phyloP scores from a whole-genome alignment of 2,888 invertebrate genomes.

The Dichetophora obliterata region DNA sequence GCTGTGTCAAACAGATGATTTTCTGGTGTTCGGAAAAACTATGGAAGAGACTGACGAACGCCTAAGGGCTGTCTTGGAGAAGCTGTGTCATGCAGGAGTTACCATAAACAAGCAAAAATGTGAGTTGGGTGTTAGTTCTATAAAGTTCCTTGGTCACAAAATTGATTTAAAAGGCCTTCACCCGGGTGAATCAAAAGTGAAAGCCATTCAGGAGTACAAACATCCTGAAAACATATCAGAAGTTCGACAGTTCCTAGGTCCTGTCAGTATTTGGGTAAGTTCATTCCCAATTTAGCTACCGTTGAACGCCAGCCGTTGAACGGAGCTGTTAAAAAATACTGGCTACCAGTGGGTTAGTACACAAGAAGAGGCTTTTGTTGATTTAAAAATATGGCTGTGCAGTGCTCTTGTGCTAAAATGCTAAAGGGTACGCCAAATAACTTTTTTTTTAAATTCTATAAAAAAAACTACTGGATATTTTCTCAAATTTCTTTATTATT shows the following conservation, averaged over 20 bases:
- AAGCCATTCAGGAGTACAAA: slow-evolving; percentile 15
- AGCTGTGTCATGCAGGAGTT: neutral
- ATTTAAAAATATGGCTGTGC: neutral
- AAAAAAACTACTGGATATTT: no score
- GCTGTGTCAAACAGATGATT: no score
- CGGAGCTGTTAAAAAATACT: slow-evolving; percentile 10
- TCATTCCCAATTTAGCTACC: slow-evolving; percentile 19
- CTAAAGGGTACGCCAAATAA: no score
- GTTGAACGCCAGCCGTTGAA: slow-evolving; percentile 23
- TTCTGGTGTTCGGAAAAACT: slow-evolving; percentile 15
- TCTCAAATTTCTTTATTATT: no score
- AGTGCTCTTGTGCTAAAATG: neutral
- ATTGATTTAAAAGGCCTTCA: slow-evolving; percentile 36
- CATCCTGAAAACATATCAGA: slow-evolving; percentile 16
- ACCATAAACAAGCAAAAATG: slow-evolving; percentile 32
- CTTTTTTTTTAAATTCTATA: no score
- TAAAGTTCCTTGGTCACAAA: slow-evolving; percentile 38
- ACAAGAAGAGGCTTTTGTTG: neutral
- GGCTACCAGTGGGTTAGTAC: neutral
- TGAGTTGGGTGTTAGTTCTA: slow-evolving; percentile 23
- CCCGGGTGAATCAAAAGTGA: slow-evolving; percentile 33
- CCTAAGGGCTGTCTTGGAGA: slow-evolving; percentile 25
- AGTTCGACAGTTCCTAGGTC: slow-evolving; percentile 34
- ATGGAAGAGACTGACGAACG: slow-evolving; percentile 17
- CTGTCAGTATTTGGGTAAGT: slow-evolving; percentile 28